Evolutionary conservation across 2,113 vertebrate genomes (phyloP).

Genomic region (Erythrolamprus reginae): DNA sequence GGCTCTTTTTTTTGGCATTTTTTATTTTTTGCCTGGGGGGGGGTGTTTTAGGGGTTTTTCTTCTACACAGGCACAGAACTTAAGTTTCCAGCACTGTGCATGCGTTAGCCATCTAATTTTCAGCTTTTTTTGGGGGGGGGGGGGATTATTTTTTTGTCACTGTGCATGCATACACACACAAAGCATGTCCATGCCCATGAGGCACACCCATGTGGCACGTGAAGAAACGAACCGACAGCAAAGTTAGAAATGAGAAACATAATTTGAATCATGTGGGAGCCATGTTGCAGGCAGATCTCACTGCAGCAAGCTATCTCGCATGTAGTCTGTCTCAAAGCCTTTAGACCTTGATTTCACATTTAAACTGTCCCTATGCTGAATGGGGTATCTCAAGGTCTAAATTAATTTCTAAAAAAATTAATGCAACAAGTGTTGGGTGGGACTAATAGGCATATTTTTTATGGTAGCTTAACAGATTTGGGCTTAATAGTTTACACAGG

Average conservation of each 20-base stretch:
- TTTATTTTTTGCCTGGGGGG: too few species aligned
- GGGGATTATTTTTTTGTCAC: too few species aligned
- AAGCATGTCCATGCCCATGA: too few species aligned
- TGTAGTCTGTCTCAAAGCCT: constrained; percentile 7
- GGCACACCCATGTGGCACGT: too few species aligned
- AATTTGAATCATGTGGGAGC: background rate
- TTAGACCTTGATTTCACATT: background rate
- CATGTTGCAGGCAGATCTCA: background rate
- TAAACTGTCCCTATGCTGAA: background rate
- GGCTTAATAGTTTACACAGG: background rate
- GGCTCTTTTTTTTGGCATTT: too few species aligned
- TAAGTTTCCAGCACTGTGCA: too few species aligned
- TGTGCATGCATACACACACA: too few species aligned
- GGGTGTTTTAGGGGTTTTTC: too few species aligned
- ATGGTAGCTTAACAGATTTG: background rate
- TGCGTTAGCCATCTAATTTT: too few species aligned
- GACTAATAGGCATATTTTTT: background rate
- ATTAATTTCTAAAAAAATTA: background rate
- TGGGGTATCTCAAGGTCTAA: background rate
- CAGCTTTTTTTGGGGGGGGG: too few species aligned
- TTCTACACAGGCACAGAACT: too few species aligned
- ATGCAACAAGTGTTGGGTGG: background rate
- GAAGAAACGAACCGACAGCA: too few species aligned
- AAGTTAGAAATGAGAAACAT: constrained; percentile 6
- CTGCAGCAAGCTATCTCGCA: constrained; percentile 24